Evolutionary conservation across 2,797 vertebrate species (phyloP).

Genomic region (Botia kubotai): DNA sequence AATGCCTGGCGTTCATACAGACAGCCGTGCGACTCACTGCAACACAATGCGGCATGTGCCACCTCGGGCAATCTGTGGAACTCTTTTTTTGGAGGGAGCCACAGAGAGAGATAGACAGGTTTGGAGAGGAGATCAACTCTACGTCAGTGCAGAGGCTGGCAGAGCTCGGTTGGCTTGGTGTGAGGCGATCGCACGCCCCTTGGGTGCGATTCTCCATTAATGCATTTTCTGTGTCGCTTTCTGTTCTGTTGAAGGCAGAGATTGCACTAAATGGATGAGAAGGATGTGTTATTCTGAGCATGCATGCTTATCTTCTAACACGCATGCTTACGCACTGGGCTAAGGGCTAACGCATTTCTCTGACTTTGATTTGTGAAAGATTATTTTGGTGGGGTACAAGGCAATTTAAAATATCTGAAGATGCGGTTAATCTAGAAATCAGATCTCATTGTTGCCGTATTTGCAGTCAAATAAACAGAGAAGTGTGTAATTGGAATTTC

Average conservation of each 20-base stretch:
- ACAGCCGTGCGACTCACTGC: neutral
- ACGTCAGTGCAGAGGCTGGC: conserved; percentile 38
- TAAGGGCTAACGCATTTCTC: neutral
- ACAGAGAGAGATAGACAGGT: conserved; percentile 23
- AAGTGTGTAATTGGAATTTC: neutral
- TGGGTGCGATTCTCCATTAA: conserved; percentile 52
- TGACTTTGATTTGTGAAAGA: conserved; percentile 17
- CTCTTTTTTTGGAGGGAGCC: neutral
- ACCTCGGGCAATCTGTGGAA: conserved; percentile 17
- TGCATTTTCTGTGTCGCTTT: conserved; percentile 57
- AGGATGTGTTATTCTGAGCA: conserved; percentile 14
- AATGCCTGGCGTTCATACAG: conserved; percentile 14
- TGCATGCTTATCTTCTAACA: conserved; percentile 1
- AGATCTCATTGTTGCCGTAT: neutral
- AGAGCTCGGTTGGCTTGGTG: conserved; percentile 23
- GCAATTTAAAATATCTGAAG: neutral
- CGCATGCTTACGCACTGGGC: no score
- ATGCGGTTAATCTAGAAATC: neutral
- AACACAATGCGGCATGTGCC: conserved; percentile 18
- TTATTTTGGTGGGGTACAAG: neutral
- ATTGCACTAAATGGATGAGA: conserved; percentile 40
- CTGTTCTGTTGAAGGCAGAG: conserved; percentile 48
- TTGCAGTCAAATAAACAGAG: neutral
- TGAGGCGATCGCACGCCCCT: conserved; percentile 19
- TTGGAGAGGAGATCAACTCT: conserved; percentile 49